phyloP scores from a whole-genome alignment of 2,888 invertebrate species.

The Timema cristinae region DNA sequence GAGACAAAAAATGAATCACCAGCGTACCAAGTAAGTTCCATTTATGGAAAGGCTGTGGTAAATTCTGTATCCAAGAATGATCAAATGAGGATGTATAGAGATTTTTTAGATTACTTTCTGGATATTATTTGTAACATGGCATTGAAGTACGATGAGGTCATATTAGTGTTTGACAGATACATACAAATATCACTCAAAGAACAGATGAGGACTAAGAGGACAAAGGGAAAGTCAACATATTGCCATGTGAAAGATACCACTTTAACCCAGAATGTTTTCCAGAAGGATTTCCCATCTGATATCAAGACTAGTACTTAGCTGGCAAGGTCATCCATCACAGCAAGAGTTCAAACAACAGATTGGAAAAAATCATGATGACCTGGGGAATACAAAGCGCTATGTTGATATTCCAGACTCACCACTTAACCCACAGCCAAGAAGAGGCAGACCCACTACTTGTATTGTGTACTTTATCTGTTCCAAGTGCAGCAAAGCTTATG shows the following conservation, averaged over 20 bases:
- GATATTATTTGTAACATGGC: constrained; percentile 8
- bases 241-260: constrained; percentile 1
- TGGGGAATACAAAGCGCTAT: neutral
- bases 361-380: neutral
- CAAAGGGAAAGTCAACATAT: constrained; percentile 1
- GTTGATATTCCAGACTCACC: neutral
- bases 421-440: neutral
- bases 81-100: neutral
- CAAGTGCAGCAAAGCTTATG: neutral
- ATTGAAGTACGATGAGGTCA: constrained; percentile 1
- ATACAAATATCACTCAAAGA: constrained; percentile 4
- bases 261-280: constrained; percentile 8
- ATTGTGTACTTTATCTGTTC: neutral
- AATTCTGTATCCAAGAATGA: neutral
- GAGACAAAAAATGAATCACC: neutral
- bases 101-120: constrained; percentile 1
- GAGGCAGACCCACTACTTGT: neutral
- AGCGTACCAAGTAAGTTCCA: neutral
- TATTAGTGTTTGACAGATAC: constrained; percentile 9
- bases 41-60: neutral
- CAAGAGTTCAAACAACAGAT: neutral
- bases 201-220: neutral
- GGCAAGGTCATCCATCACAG: neutral
- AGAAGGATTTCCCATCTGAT: neutral
- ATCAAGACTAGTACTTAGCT: neutral